Base-by-base conservation (phyloP, 2,888 invertebrate species). In the Drosophila borborema region DNA sequence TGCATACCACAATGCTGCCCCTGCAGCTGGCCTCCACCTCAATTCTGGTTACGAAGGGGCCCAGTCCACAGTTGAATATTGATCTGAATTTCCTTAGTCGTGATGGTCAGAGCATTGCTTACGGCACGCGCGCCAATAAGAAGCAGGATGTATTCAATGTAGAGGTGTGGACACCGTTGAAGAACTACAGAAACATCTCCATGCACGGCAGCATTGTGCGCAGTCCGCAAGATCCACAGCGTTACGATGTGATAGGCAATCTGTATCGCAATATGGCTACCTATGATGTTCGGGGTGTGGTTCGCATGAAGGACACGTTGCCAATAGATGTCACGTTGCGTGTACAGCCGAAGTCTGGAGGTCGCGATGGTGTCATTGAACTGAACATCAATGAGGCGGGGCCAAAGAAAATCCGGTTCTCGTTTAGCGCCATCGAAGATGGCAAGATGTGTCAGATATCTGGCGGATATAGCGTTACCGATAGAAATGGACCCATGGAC, bases 371-470 rank as follows among this genome's bases (percentile, higher is more conserved):
- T 8, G 82, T 91, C 7, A 91, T 93, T 43, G 90, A 92, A 53
- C 71, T 92, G 82, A 89, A 91, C 71, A 83, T 93, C 3, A 88
- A 86, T 18, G 85, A 90, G 41, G 76, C 70, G 14, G 76, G 74
- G 5, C 80, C 86, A 0, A 83, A 91, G 48, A 92, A 91, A 10
- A 83, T 90, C 10, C 86, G 89, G 20, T 92, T 92, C 75, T 90
- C 90, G 10, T 91, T 92, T 40, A 91, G 90, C 69, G 89, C 92
- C 28, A 88, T 92, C 61, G 93, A 94, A 86, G 92, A 93, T 72
- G 92, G 93, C 20, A 93, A 92, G 77, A 94, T 93, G 91, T 93
- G 93, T 61, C 93, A 93, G 81, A 86, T 93, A 38, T 91, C 91
- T 0, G 93, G 92, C 0, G 92, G 93, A 34, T 93, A 93, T 70